A percentile compares a stretch with the other conserved stretches of the same genome.
phyloP scores from a whole-genome alignment of 1,140 invertebrate species.

The Chrysopa pallens region DNA sequence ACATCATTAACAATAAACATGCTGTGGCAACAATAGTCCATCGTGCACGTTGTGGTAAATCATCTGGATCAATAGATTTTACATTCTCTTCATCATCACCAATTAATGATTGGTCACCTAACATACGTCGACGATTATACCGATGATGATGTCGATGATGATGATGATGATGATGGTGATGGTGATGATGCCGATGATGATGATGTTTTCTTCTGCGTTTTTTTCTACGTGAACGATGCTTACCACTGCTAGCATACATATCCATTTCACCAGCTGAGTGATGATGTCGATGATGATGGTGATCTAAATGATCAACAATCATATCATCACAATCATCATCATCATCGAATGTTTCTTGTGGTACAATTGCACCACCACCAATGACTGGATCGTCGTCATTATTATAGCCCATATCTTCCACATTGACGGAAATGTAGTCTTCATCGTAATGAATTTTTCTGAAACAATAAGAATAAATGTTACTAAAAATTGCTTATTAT shows the following conservation, averaged over 20 bases:
- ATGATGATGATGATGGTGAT: conserved; percentile 5
- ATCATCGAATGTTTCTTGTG: conserved; percentile 16
- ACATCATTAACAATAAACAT: conserved; percentile 66
- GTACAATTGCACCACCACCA: conserved; percentile 11
- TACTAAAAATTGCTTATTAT: too few relatives aligned
- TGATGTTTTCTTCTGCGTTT: conserved; percentile 16
- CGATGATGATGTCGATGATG: conserved; percentile 3
- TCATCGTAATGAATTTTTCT: conserved; percentile 28
- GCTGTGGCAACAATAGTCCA: conserved; percentile 81
- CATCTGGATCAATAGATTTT: conserved; percentile 49
- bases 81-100: conserved; percentile 9
- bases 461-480: too few relatives aligned
- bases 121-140: background rate
- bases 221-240: conserved; percentile 17
- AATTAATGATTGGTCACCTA: background rate
- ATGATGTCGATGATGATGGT: too few relatives aligned
- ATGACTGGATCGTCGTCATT: conserved; percentile 14
- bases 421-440: conserved; percentile 29
- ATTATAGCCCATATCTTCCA: conserved; percentile 26
- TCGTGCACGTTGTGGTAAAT: conserved; percentile 59
- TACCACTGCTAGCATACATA: conserved; percentile 20
- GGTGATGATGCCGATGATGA: conserved; percentile 3
- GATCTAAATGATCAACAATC: too few relatives aligned
- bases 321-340: conserved; percentile 13
- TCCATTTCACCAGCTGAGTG: conserved; percentile 6